Base-by-base conservation (phyloP, 2,797 vertebrate genomes). In the Leuciscus waleckii region DNA sequence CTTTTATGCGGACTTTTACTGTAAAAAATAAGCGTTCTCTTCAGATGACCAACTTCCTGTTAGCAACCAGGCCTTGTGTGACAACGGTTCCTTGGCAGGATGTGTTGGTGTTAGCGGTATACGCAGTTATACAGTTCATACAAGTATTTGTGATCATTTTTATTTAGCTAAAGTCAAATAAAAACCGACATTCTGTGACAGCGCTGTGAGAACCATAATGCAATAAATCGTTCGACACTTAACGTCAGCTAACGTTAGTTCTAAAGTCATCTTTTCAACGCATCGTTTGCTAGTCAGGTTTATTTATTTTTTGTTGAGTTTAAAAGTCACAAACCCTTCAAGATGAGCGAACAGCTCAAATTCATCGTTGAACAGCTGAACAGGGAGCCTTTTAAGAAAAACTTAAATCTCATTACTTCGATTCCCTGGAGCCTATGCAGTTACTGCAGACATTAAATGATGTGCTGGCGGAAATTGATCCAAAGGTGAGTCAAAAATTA, bases 331-430 rank as follows among this genome's bases (percentile, higher is more conserved):
- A 21, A 32, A 26, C 3, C 2, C 1, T 43, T 56, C 71, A 95
- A 89, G 2, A 99, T 99, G 98, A 96, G 97, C 35, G 97, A 99
- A 80, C 97, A 99, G 85, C 94, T 99, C 1, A 98, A 97, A 92
- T 97, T 96, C 70, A 97, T 99, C 83, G 98, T 99, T 81, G 98
- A 98, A 81, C 97, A 96, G 89, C 96, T 99, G 51, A 98, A 97
- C 93, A 96, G 94, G 88, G 98, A 99, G 0, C 98, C 98, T 14
- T 99, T 99, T 91, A 97, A 93, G 94, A 99, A 97, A 92, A 99
- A 91, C 92, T 97, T 98, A 78, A 99, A 98, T 87, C 93, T 99
- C 84, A 98, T 99, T 91, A 98, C 97, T 0, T 99, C 91, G 98
- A 99, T 93, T 99, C 97, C 0, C 92, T 98, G 67, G 97, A 99